Percentiles rank a stretch among this genome's conserved stretches.
phyloP scores from a whole-genome alignment of 2,888 invertebrate genomes.

The Esperia sulphurella region DNA sequence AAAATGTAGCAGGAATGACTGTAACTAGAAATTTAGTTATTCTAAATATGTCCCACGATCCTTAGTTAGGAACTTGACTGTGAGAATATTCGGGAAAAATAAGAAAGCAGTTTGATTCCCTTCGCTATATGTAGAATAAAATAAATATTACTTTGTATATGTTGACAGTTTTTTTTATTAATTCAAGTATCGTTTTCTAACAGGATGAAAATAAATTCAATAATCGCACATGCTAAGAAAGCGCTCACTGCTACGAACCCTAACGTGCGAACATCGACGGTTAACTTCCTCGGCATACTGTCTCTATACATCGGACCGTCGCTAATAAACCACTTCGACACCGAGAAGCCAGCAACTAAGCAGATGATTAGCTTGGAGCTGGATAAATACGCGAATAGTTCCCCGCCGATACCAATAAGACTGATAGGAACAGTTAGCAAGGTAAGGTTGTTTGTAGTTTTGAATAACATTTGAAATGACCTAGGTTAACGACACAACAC shows the following conservation, averaged over 20 bases:
- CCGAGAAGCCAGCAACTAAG: slow-evolving; percentile 90
- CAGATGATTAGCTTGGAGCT: slow-evolving; percentile 92
- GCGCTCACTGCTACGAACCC: slow-evolving; percentile 92
- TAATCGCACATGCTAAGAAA: slow-evolving; percentile 89
- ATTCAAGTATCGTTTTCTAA: slow-evolving; percentile 11
- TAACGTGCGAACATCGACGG: slow-evolving; percentile 87
- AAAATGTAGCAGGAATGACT: too few species aligned
- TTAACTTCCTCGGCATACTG: slow-evolving; percentile 86
- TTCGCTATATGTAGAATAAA: too few species aligned
- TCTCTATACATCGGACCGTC: slow-evolving; percentile 90
- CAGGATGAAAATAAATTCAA: slow-evolving; percentile 84
- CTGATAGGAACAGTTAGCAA: slow-evolving; percentile 72
- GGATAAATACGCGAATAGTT: slow-evolving; percentile 87
- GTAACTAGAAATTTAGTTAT: too few species aligned
- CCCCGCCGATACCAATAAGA: slow-evolving; percentile 86
- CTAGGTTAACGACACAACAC: too few species aligned
- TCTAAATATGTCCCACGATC: too few species aligned
- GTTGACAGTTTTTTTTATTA: too few species aligned
- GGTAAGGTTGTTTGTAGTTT: slow-evolving; percentile 29
- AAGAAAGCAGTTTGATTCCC: too few species aligned
- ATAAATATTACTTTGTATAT: too few species aligned
- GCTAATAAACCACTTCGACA: slow-evolving; percentile 88
- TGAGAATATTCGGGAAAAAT: too few species aligned
- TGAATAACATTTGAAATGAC: too few species aligned
- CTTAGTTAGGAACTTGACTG: too few species aligned